Evolutionary conservation across 2,888 invertebrate species (phyloP), one percentile per base, ranked within the genome.

Genomic region (Drosophila histrio): DNA sequence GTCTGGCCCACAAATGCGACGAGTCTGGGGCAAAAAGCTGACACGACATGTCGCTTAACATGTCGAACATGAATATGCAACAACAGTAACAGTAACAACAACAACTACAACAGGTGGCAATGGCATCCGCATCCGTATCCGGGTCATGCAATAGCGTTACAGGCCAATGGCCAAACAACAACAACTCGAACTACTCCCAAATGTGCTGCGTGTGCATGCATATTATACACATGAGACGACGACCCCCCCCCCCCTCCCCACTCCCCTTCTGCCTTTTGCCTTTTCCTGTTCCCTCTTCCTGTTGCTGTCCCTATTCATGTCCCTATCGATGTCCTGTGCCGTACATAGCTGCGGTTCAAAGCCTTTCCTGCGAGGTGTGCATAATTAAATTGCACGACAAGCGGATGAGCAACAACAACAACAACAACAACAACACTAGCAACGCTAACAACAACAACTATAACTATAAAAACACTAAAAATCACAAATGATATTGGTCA

Each of bases 201-300:
- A 84, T 74, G 81, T 77, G 68, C 85, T 86, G 87, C 71, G 71
- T 80, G 74, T 79, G 80, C 80, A 73, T 76, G 74, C 50, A 69
- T 78, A 61, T 78, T 66, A 63, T 59, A 52, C 60, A 61, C 76
- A 62, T 22, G 57, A 43, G 41, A 34, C 28, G 30, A 5, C 47
- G 11, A 9, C 46, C 2, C 8, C 15, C 24, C 11, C 19, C 15
- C 17, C 8, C 9, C 21, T 6, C 3, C 26, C 7, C 3, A 6
- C 39, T 13, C 15, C 22, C 3, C 6, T 8, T 9, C 8, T 11
- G 15, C 13, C 30, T 9, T 1, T 22, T 22, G 5, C 30, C 30
- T 13, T 32, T 11, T 38, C 36, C 36, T 17, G 24, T 4, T 17
- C 3, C 34, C 41, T 28, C 22, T 22, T 22, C 30, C 24, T 13